A percentile compares a stretch with the other conserved stretches of the same genome.
Conservation (phyloP, 2,797 vertebrate genomes). For the Syngnathus acus region DNA sequence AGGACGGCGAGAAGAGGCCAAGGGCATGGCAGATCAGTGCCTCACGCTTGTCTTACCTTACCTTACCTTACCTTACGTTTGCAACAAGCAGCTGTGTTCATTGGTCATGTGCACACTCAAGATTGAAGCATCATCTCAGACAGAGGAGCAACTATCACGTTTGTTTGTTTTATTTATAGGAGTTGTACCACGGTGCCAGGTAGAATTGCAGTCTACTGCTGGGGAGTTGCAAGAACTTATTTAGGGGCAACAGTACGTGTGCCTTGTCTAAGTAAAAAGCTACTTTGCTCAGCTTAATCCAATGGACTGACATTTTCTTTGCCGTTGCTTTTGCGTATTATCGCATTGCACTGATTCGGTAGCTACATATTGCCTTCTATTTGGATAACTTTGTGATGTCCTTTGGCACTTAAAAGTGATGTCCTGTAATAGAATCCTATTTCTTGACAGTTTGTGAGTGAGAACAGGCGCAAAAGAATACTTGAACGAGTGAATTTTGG, state of each 20-base stretch:
- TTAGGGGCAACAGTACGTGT: too few relatives aligned
- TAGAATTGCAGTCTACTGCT: too few relatives aligned
- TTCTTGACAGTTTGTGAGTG: background rate
- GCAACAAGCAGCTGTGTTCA: background rate
- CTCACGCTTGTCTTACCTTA: slow-evolving; percentile 43
- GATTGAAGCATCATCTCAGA: slow-evolving; percentile 9
- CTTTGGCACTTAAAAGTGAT: background rate
- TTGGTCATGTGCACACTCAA: background rate
- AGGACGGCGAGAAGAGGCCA: slow-evolving; percentile 48
- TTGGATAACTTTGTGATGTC: background rate
- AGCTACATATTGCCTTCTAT: too few relatives aligned
- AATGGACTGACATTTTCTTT: too few relatives aligned
- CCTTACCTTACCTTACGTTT: background rate
- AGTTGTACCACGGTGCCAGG: too few relatives aligned
- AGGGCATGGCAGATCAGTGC: slow-evolving; percentile 39
- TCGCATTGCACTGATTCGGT: too few relatives aligned
- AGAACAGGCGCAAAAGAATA: background rate
- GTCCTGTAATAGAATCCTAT: background rate
- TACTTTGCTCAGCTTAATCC: too few relatives aligned
- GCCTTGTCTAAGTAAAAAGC: too few relatives aligned
- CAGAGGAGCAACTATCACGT: background rate
- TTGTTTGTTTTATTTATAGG: too few relatives aligned
- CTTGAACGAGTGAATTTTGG: background rate
- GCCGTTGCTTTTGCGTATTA: too few relatives aligned
- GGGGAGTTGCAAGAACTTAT: too few relatives aligned